phyloP scores from a whole-genome alignment of 2,797 vertebrate genomes.

The Siniperca obscura region DNA sequence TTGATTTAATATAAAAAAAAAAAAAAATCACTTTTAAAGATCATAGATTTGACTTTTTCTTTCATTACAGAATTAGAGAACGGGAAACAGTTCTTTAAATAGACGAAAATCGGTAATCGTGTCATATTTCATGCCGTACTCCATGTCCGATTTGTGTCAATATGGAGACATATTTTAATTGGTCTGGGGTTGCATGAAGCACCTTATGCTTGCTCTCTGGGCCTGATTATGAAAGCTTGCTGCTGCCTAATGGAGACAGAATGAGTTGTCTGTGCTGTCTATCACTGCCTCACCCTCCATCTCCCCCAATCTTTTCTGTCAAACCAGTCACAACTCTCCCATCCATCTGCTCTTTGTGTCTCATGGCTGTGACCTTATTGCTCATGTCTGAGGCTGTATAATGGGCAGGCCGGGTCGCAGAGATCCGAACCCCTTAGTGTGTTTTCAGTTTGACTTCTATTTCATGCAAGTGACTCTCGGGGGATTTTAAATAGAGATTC shows the following conservation, averaged over 20 bases:
- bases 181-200: slow-evolving; percentile 64
- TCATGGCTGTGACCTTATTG: slow-evolving; percentile 55
- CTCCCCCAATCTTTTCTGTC: slow-evolving; percentile 41
- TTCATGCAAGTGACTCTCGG: not conserved
- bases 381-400: slow-evolving; percentile 22
- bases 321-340: slow-evolving; percentile 41
- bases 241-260: slow-evolving; percentile 67
- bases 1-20: not conserved
- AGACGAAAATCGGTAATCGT: slow-evolving; percentile 27
- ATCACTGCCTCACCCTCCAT: slow-evolving; percentile 35
- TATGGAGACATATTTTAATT: slow-evolving; percentile 64
- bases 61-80: slow-evolving; percentile 3
- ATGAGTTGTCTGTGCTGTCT: slow-evolving; percentile 65
- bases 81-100: slow-evolving; percentile 18
- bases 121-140: slow-evolving; percentile 14
- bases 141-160: slow-evolving; percentile 30
- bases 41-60: not conserved
- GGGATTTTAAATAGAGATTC: not conserved
- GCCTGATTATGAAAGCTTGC: slow-evolving; percentile 65
- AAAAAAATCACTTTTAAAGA: not conserved
- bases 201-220: slow-evolving; percentile 64
- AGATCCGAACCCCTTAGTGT: not conserved
- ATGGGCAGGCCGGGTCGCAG: not conserved
- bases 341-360: slow-evolving; percentile 56
- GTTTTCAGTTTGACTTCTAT: slow-evolving; percentile 4